Conservation (phyloP, 2,797 vertebrate species). For the Melopsittacus undulatus region DNA sequence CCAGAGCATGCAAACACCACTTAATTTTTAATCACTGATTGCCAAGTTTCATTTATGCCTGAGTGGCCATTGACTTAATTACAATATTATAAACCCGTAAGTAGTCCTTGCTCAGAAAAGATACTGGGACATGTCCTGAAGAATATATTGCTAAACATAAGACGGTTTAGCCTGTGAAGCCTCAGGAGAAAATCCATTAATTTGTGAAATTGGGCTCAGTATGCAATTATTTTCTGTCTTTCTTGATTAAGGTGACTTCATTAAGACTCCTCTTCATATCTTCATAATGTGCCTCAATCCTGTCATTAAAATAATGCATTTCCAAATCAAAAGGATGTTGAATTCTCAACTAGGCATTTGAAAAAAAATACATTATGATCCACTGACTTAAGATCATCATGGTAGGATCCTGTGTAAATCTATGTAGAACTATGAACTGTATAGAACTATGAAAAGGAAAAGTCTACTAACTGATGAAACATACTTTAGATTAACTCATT, state of each 20-base stretch:
- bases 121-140: not conserved
- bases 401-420: not conserved
- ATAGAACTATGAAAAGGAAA: not conserved
- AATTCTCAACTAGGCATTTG: slow-evolving; percentile 22
- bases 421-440: not conserved
- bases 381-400: not conserved
- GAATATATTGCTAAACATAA: slow-evolving; percentile 7
- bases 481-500: not conserved
- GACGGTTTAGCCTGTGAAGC: not conserved
- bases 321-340: not conserved
- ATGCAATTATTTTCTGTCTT: slow-evolving; percentile 44
- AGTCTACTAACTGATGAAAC: not conserved
- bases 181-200: slow-evolving; percentile 16
- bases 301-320: slow-evolving; percentile 32
- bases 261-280: not conserved
- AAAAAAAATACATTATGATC: slow-evolving; percentile 16
- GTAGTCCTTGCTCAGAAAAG: slow-evolving; percentile 15
- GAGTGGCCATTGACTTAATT: slow-evolving; percentile 37
- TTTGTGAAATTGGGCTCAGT: slow-evolving; percentile 5
- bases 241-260: slow-evolving; percentile 46
- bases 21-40: slow-evolving; percentile 16
- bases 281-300: slow-evolving; percentile 17
- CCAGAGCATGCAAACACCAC: not conserved
- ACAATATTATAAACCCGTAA: slow-evolving; percentile 12
- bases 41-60: not conserved